Evolutionary conservation across 2,797 vertebrate genomes (phyloP).

Genomic region (Arvicola amphibius): DNA sequence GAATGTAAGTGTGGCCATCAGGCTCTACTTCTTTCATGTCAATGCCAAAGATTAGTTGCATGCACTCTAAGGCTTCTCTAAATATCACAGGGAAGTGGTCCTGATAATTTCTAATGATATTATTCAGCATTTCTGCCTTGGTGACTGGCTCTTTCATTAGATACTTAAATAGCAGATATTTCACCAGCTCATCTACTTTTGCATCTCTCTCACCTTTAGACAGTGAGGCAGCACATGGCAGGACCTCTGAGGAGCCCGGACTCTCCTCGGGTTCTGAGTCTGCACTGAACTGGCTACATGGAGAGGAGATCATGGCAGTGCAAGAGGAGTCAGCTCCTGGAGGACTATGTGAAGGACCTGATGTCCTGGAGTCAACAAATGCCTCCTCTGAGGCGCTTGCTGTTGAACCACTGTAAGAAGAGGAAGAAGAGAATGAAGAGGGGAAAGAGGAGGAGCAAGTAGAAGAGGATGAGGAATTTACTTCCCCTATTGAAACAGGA

Average conservation of each 20-base stretch:
- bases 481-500: background rate
- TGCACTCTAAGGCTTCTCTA: slow-evolving; percentile 1
- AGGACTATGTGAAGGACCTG: background rate
- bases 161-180: slow-evolving; percentile 65
- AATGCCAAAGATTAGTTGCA: slow-evolving; percentile 69
- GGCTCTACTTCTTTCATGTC: slow-evolving; percentile 31
- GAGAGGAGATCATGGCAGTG: background rate
- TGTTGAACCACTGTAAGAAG: background rate
- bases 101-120: background rate
- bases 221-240: background rate
- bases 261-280: background rate
- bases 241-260: background rate
- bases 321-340: background rate
- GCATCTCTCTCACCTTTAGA: background rate
- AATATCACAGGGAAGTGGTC: slow-evolving; percentile 24
- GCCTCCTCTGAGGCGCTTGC: background rate
- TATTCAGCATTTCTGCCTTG: slow-evolving; percentile 36
- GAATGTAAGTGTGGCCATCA: background rate
- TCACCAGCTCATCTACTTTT: background rate
- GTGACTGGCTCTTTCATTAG: slow-evolving; percentile 27
- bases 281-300: background rate
- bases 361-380: background rate
- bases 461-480: slow-evolving; percentile 62
- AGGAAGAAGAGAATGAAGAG: background rate
- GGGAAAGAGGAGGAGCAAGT: slow-evolving; percentile 18